These are phyloP conservation scores for Ascidia mentula DNA, from an alignment of 23 tunicate species.

Conservation along the genomic window DNA sequence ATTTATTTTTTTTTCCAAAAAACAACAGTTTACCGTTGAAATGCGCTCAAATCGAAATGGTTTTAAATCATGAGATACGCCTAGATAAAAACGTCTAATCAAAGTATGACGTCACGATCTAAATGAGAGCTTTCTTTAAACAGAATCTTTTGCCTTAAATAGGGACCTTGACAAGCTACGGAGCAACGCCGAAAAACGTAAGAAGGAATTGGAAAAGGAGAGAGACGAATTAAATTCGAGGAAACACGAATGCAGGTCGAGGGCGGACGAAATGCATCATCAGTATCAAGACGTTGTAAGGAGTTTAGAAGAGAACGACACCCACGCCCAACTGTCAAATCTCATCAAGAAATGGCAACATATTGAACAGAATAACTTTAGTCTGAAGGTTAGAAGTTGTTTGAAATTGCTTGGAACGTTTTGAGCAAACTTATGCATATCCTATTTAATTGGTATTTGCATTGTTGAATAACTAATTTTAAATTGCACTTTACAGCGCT, in stretches of 20 bases:
- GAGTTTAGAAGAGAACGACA: conserved; percentile 73
- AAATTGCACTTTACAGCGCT: no score
- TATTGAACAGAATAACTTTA: conserved; percentile 86
- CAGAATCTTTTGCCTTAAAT: no score
- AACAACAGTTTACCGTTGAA: no score
- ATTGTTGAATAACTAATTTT: no score
- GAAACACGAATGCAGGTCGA: conserved; percentile 25
- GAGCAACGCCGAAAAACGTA: conserved; percentile 47
- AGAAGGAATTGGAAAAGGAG: conserved; percentile 55
- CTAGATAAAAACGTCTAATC: no score
- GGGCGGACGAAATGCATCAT: conserved; percentile 29
- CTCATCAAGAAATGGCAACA: conserved; percentile 83
- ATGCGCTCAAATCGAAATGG: no score
- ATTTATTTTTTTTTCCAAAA: neutral
- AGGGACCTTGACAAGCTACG: conserved; percentile 58
- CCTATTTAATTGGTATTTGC: no score
- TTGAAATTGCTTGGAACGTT: neutral
- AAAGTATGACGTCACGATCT: no score
- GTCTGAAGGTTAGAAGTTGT: conserved; percentile 51
- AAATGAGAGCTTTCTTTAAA: no score
- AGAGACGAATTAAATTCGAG: conserved; percentile 47
- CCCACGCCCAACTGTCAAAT: conserved; percentile 75
- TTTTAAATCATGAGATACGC: no score
- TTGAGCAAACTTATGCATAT: no score
- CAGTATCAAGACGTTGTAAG: conserved; percentile 42